Percentiles rank a stretch among this genome's conserved stretches.
Conservation (phyloP, 1,140 invertebrate genomes). For the Orius laevigatus region DNA sequence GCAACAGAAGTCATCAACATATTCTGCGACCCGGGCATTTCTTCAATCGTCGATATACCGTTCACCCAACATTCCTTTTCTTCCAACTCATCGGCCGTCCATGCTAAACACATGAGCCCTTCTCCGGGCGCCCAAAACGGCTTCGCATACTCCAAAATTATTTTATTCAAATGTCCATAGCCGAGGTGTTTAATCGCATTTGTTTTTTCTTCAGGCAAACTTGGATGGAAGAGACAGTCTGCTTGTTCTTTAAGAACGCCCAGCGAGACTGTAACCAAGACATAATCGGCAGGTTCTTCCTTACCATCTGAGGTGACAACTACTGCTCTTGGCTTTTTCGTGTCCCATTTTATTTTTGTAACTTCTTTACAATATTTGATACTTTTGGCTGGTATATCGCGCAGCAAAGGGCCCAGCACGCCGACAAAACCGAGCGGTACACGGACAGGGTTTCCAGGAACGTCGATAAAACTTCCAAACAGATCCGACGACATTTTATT, state of each 20-base stretch:
- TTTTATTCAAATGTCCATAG: slow-evolving; percentile 53
- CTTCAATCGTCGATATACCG: slow-evolving; percentile 44
- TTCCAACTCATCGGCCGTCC: slow-evolving; percentile 42
- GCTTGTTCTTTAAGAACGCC: slow-evolving; percentile 67
- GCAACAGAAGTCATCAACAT: slow-evolving; percentile 43
- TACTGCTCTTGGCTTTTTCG: slow-evolving; percentile 19
- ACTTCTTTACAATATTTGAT: slow-evolving; percentile 44
- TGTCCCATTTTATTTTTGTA: slow-evolving; percentile 42
- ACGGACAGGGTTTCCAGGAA: slow-evolving; percentile 43
- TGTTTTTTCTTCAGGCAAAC: slow-evolving; percentile 51
- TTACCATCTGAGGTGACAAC: slow-evolving; percentile 33
- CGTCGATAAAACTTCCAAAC: slow-evolving; percentile 17
- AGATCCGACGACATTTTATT: slow-evolving; percentile 3
- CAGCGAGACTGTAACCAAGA: slow-evolving; percentile 64
- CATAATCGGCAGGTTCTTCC: slow-evolving; percentile 54
- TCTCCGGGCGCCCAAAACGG: slow-evolving; percentile 49
- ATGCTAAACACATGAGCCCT: slow-evolving; percentile 37
- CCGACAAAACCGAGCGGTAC: slow-evolving; percentile 47
- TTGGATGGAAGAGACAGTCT: slow-evolving; percentile 55
- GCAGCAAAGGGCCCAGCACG: slow-evolving; percentile 42
- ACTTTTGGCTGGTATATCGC: slow-evolving; percentile 36
- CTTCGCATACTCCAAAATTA: slow-evolving; percentile 65
- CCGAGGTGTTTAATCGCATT: slow-evolving; percentile 53
- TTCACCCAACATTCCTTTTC: slow-evolving; percentile 48
- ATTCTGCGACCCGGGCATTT: slow-evolving; percentile 45